Evolutionary conservation across 2,888 invertebrate species (phyloP).

Genomic region (Leptopilina drosophilae): DNA sequence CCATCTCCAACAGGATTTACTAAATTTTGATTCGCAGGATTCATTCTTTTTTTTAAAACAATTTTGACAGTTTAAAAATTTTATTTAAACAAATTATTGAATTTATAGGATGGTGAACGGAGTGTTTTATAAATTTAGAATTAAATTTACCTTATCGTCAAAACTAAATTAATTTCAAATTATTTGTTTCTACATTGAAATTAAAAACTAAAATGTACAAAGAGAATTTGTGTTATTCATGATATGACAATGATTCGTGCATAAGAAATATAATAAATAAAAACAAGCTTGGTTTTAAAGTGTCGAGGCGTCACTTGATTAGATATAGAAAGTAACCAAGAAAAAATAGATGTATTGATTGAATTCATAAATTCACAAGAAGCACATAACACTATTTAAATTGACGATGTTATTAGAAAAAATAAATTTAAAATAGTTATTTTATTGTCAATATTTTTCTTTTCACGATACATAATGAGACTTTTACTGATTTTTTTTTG

Average conservation of each 20-base stretch:
- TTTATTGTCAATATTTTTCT: slow-evolving; percentile 30
- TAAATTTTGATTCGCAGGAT: slow-evolving; percentile 51
- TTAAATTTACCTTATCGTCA: not conserved
- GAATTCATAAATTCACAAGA: not conserved
- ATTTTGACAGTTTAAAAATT: slow-evolving; percentile 9
- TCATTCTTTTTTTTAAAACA: slow-evolving; percentile 34
- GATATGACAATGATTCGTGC: not conserved
- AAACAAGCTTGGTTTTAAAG: slow-evolving; percentile 4
- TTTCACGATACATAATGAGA: slow-evolving; percentile 17
- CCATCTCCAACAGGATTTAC: slow-evolving; percentile 45
- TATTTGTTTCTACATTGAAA: not conserved
- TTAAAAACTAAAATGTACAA: not conserved
- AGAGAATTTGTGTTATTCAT: slow-evolving; percentile 1
- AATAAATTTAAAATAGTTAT: not conserved
- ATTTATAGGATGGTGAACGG: too few relatives aligned
- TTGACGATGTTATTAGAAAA: not conserved
- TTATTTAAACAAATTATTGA: slow-evolving; percentile 4
- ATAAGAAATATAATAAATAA: slow-evolving; percentile 9
- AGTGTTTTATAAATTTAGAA: not conserved
- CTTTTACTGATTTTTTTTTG: slow-evolving; percentile 9
- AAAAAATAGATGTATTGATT: not conserved
- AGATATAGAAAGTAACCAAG: not conserved
- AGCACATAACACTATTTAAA: slow-evolving; percentile 7
- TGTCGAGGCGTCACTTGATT: slow-evolving; percentile 2
- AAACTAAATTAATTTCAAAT: not conserved